These are phyloP conservation scores for Ardeotis arabs DNA, from an alignment of 2,113 vertebrate genomes.

Conservation along the genomic window DNA sequence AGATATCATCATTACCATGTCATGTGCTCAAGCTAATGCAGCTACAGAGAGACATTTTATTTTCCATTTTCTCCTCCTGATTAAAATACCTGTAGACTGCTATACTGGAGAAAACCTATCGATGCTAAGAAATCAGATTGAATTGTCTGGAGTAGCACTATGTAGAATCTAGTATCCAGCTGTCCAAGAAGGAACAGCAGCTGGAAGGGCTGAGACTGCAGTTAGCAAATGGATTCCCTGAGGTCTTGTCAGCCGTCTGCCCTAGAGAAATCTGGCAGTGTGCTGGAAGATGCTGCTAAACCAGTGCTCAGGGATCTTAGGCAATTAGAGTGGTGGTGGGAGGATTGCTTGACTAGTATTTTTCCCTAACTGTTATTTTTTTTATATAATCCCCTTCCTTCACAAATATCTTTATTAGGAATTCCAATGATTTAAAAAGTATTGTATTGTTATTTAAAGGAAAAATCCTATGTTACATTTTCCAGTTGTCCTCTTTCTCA, in stretches of 20 bases:
- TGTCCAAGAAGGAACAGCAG: background rate
- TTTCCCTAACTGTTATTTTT: background rate
- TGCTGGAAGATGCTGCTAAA: background rate
- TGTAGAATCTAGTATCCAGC: background rate
- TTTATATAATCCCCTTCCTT: background rate
- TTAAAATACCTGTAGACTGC: background rate
- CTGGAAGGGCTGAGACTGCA: background rate
- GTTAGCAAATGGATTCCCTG: background rate
- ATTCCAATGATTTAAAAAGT: background rate
- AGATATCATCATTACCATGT: background rate
- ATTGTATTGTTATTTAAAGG: background rate
- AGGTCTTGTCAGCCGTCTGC: background rate
- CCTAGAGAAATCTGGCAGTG: background rate
- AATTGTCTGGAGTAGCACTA: background rate
- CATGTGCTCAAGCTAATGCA: background rate
- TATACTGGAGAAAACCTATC: background rate
- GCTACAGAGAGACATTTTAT: background rate
- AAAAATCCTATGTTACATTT: background rate
- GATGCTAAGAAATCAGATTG: background rate
- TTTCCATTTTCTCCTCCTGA: background rate
- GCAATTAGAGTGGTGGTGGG: background rate
- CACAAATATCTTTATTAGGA: background rate
- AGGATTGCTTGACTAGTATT: background rate
- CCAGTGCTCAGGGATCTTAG: background rate
- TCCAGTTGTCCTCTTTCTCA: background rate